These are phyloP conservation scores for Tetropium fuscum DNA, from an alignment of 2,888 invertebrate species.

Conservation along the genomic window DNA sequence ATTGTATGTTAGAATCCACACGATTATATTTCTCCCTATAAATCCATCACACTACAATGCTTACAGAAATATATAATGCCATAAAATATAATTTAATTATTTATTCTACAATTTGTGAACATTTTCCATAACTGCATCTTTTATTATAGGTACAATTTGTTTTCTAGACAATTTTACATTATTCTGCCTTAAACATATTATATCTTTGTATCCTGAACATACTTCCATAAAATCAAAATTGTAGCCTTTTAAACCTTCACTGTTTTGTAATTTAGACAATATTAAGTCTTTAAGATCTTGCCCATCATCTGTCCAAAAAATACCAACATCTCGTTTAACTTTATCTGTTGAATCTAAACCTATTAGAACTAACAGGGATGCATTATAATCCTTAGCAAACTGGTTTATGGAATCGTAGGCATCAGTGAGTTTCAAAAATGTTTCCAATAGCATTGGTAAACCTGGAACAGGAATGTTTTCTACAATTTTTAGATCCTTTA, in stretches of 20 bases:
- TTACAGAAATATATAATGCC: too few relatives aligned
- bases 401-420: conserved; percentile 67
- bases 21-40: too few relatives aligned
- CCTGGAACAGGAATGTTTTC: conserved; percentile 68
- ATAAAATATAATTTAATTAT: too few relatives aligned
- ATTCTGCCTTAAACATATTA: conserved; percentile 69
- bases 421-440: conserved; percentile 68
- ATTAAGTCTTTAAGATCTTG: conserved; percentile 62
- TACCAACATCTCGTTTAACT: conserved; percentile 72
- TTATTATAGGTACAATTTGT: conserved; percentile 75
- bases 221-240: conserved; percentile 62
- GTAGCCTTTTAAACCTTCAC: conserved; percentile 53
- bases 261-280: conserved; percentile 54
- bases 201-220: conserved; percentile 62
- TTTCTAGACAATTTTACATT: conserved; percentile 76
- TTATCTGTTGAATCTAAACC: conserved; percentile 71
- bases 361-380: conserved; percentile 69
- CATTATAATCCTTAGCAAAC: conserved; percentile 66
- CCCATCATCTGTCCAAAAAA: conserved; percentile 49
- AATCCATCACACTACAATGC: too few relatives aligned
- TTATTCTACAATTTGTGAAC: background rate
- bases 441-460: conserved; percentile 75
- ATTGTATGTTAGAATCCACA: too few relatives aligned
- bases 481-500: conserved; percentile 81
- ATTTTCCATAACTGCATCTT: conserved; percentile 57